Evolutionary conservation across 2,797 vertebrate genomes (phyloP).

Genomic region (Psittacula derbiana): DNA sequence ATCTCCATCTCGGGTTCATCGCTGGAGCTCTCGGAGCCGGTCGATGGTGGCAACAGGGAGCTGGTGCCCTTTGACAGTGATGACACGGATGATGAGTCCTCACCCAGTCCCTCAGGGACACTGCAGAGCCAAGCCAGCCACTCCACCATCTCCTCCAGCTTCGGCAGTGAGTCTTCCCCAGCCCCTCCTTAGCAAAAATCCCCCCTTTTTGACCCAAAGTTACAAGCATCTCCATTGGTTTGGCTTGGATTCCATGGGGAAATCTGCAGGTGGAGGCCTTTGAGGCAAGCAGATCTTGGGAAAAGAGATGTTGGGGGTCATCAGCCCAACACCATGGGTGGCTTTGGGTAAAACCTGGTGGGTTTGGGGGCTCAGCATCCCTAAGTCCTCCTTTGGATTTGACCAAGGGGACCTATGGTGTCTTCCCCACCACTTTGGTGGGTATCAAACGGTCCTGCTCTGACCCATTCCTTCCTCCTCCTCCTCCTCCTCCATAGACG

Average conservation of each 20-base stretch:
- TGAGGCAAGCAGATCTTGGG: neutral
- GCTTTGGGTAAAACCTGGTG: neutral
- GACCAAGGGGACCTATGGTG: rapidly evolving
- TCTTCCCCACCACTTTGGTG: neutral
- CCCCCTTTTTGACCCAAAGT: neutral
- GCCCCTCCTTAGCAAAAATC: neutral
- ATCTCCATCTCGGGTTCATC: constrained; percentile 94
- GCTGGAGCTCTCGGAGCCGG: constrained; percentile 83
- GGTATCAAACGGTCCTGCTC: rapidly evolving
- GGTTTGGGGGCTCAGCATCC: neutral
- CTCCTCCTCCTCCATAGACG: constrained; percentile 73
- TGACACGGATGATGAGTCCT: constrained; percentile 94
- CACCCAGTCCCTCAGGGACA: constrained; percentile 93
- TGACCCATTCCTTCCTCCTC: neutral
- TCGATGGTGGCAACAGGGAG: constrained; percentile 80
- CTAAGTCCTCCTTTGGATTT: rapidly evolving
- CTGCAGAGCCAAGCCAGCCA: constrained; percentile 97
- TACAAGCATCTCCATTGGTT: neutral
- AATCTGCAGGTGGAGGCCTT: neutral
- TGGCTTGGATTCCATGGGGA: neutral
- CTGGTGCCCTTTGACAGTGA: constrained; percentile 96
- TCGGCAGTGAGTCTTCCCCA: constrained; percentile 86
- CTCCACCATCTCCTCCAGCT: constrained; percentile 96
- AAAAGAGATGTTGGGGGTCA: neutral
- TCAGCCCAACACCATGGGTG: neutral